Base-by-base conservation (phyloP, 2,888 invertebrate species). In the Drosophila nr. fundita region DNA sequence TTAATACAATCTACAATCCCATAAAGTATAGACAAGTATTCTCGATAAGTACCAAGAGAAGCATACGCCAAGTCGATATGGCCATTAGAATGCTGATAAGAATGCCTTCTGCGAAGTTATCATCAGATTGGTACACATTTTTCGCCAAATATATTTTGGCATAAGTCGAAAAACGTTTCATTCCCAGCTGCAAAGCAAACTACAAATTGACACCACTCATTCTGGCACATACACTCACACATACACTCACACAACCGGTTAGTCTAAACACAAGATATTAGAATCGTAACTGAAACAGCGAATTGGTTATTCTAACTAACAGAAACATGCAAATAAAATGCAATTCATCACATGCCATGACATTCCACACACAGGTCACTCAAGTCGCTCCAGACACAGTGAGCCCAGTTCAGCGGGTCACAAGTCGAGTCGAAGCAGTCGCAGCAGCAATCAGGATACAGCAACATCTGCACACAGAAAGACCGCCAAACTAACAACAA, bases 311-410 rank as follows among this genome's bases (percentile, higher is more conserved):
- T 42, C 32, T 66, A 74, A 78, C 74, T n/a, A 1, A 49, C 8
- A 13, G 7, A 34, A 32, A 55, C 4, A 30, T 30, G 10, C 6
- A 42, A 24, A 36, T 13, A 21, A 38, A 52, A 10, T 48, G 29
- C 21, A 54, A 58, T 53, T 78, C 55, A 73, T 69, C 2, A 27
- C n/a, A 40, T 49, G 21, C 29, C 27, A 52, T 65, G 54, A 36
- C 45, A 36, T 55, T 52, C 40, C 45, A 72, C 53, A 73, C 50
- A 50, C 78, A 92, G 92, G 91, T 91, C 91, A 91, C 90, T 89
- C 92, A 83, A 92, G 89, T 89, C 92, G 90, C 83, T 91, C 91
- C 75, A 91, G 85, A 71, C 85, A 83, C 78, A 83, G 76, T 76
- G 83, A 83, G 54, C 76, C 66, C 69, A 73, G 45, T 78, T 8